A percentile compares a stretch with the other conserved stretches of the same genome.
phyloP scores from a whole-genome alignment of 2,113 vertebrate species.

The Istiophorus platypterus region DNA sequence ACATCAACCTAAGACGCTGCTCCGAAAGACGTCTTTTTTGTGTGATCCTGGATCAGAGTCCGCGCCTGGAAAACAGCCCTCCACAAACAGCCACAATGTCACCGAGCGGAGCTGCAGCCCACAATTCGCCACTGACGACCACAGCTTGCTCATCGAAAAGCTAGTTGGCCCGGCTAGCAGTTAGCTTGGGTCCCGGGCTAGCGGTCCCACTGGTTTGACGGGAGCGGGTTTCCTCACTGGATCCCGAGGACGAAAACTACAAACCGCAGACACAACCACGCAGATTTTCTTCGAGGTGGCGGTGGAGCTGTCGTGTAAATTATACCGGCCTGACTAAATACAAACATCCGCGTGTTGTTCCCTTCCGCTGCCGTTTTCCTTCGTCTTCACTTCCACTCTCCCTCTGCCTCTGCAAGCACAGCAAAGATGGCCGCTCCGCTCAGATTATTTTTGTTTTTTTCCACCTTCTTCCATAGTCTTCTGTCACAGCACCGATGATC shows the following conservation, averaged over 20 bases:
- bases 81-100: neutral
- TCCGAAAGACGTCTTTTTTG: neutral
- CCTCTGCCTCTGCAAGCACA: constrained; percentile 68
- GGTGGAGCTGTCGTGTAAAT: too few relatives aligned
- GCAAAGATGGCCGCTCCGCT: constrained; percentile 86
- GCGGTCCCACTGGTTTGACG: neutral
- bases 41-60: neutral
- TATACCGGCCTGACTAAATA: neutral
- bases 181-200: constrained; percentile 26
- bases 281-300: neutral
- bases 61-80: neutral
- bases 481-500: constrained; percentile 45
- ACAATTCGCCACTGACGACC: neutral
- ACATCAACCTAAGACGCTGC: too few relatives aligned
- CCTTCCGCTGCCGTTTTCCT: neutral
- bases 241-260: neutral
- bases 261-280: neutral
- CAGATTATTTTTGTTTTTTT: constrained; percentile 74
- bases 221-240: neutral
- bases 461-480: constrained; percentile 48
- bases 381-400: constrained; percentile 50
- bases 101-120: neutral
- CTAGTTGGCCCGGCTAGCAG: constrained; percentile 30
- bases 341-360: neutral
- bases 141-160: neutral